Base-by-base conservation (phyloP, 2,888 invertebrate species). In the Xanthorhoe designata region DNA sequence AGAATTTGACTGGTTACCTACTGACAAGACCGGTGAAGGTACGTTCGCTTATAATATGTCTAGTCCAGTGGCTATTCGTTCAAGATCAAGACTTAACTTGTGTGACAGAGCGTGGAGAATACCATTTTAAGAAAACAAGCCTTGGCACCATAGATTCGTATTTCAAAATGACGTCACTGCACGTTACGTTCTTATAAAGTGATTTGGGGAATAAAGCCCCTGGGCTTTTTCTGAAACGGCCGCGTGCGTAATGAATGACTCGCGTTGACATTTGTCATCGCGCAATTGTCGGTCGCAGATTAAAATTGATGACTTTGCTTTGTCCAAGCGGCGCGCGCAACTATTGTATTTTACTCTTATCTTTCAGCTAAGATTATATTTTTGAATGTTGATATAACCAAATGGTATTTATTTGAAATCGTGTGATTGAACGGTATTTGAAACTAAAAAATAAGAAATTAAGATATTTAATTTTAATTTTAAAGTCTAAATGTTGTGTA, bases 261-360 rank as follows among this genome's bases (percentile, higher is more conserved):
- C 81, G 80, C 77, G 85, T 77, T 92, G 92, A 92, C 92, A 92
- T 93, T 92, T 92, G 92, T 92, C 93, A 92, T 89, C 91, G 92
- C 82, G 90, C 92, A 91, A 92, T 92, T 92, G 92, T 92, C 89
- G 70, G 65, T 90, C 85, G 75, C 87, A 90, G 92, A 93, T 93
- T 93, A 92, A 92, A 92, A 93, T 92, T 93, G 92, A 93, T 92
- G 93, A 93, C 91, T 89, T 87, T 84, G 87, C 90, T 89, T 92
- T 91, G 91, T 90, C 84, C 83, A 77, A 80, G 78, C 88, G 85
- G 79, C 88, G 86, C 88, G 83, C 79, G 84, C 78, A n/a, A 77
- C 85, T 78, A 82, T 88, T 91, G 86, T 90, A 79, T 74, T 54
- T 54, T 13, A 70, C 80, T 82, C 84, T 84, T 90, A 87, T 89